Evolutionary conservation across 2,888 invertebrate genomes (phyloP), one percentile per base, ranked within the genome.

Genomic region (Hemicrepidius hirtus): DNA sequence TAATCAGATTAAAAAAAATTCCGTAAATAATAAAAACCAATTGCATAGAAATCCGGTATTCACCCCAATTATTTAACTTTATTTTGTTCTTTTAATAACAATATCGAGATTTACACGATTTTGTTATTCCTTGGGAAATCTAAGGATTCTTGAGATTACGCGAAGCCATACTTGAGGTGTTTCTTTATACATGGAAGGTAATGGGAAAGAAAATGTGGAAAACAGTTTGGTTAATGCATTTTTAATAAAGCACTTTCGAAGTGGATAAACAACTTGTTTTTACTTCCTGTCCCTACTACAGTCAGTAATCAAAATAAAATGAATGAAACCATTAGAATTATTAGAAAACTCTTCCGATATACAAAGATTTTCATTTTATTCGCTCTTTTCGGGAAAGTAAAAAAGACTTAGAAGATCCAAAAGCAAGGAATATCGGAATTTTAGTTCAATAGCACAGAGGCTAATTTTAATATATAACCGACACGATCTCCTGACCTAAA

Each of bases 121-220:
- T 72, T 46, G 68, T 68, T 68, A 44, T 72, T 63, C 9, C 63
- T 49, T 18, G 49, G 63, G 53, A 68, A 68, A 64, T 68, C 63
- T 72, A 72, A 68, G 72, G 72, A 72, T 72, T 72, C 72, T 12
- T 49, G 16, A 67, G 72, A 72, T 72, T 72, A 72, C 13, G 6
- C 28, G 72, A 72, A 72, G 55, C 72, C 72, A 18, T 68, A 60
- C 44, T 7, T 13, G 24, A 5, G 9, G 13, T 16, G 60, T 60
- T 60, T 21, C 60, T 37, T 24, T 28, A 12, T 44, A 7, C 24
- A n/a, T 24, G 18, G 18, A 44, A 18, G 7, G 21, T 16, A 37
- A 57, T 10, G 37, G 12, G 21, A 16, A 28, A 37, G n/a, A 37
- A 53, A 53, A 37, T 20, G 13, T 7, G 32, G 37, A 18, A 18